Evolutionary conservation across 2,888 invertebrate species (phyloP).

Genomic region (Oasisia sp.): DNA sequence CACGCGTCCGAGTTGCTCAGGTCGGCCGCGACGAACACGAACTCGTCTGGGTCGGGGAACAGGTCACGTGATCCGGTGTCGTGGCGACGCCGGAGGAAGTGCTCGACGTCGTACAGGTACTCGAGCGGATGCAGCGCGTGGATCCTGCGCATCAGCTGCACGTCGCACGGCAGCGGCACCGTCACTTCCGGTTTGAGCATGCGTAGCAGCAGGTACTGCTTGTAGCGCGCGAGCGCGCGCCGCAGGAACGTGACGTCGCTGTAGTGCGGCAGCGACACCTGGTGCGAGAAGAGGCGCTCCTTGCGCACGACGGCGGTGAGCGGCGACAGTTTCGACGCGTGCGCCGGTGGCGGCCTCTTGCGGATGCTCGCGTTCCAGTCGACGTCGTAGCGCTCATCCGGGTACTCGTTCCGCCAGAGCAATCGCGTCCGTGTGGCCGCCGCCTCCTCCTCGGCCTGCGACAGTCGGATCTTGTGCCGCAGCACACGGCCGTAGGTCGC

Average conservation of each 20-base stretch:
- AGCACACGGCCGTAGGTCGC: constrained; percentile 34
- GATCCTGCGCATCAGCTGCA: constrained; percentile 38
- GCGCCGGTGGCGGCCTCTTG: neutral
- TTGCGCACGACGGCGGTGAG: constrained; percentile 28
- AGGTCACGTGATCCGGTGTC: neutral
- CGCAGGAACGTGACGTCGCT: constrained; percentile 38
- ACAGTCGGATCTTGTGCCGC: constrained; percentile 33
- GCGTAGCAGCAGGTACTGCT: constrained; percentile 33
- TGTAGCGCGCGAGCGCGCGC: constrained; percentile 39
- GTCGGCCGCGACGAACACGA: neutral
- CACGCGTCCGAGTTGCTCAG: constrained; percentile 25
- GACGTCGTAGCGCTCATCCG: constrained; percentile 36
- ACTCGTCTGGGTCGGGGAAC: constrained; percentile 20
- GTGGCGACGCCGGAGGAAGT: constrained; percentile 20
- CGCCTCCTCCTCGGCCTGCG: constrained; percentile 24
- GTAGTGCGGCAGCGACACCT: constrained; percentile 42
- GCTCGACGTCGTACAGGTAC: constrained; percentile 33
- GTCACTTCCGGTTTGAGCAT: constrained; percentile 9
- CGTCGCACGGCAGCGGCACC: constrained; percentile 32
- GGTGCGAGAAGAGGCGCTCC: constrained; percentile 34
- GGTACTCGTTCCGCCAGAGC: constrained; percentile 37
- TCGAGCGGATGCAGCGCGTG: constrained; percentile 39
- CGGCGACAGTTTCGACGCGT: constrained; percentile 26
- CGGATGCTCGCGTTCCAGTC: constrained; percentile 24
- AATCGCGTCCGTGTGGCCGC: constrained; percentile 28